Percentiles rank a stretch among this genome's conserved stretches.
Conservation (phyloP, 2,888 invertebrate genomes). For the Gymnocheta viridis region DNA sequence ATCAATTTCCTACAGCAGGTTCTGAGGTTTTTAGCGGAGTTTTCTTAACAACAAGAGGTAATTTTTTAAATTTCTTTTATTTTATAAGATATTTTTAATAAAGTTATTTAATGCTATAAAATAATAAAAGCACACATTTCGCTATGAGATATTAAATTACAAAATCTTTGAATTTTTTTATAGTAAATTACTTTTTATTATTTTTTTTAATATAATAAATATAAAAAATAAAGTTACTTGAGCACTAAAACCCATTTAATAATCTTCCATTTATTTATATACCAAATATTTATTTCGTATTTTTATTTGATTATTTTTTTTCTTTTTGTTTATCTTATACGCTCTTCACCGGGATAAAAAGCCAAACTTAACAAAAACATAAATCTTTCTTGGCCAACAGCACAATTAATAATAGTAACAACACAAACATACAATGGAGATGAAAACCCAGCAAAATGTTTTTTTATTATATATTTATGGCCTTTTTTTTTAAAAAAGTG, state of each 20-base stretch:
- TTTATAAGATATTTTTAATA: too few relatives aligned
- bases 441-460: conserved; percentile 29
- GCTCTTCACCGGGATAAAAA: conserved; percentile 26
- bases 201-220: neutral
- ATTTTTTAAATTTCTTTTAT: too few relatives aligned
- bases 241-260: conserved; percentile 44
- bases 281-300: conserved; percentile 19
- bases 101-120: too few relatives aligned
- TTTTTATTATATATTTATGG: neutral
- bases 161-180: too few relatives aligned
- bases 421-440: conserved; percentile 3
- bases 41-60: too few relatives aligned
- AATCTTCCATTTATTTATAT: conserved; percentile 61
- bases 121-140: too few relatives aligned
- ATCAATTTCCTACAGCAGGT: too few relatives aligned
- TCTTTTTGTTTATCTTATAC: conserved; percentile 11
- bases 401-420: conserved; percentile 65
- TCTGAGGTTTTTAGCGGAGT: too few relatives aligned
- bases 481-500: too few relatives aligned
- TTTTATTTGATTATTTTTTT: conserved; percentile 50
- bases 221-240: neutral
- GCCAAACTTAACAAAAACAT: conserved; percentile 55
- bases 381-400: conserved; percentile 68
- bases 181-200: neutral
- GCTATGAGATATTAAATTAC: too few relatives aligned